A percentile compares a stretch with the other conserved stretches of the same genome.
phyloP scores from a whole-genome alignment of 2,113 vertebrate species.

The Phylloscopus whistleri region DNA sequence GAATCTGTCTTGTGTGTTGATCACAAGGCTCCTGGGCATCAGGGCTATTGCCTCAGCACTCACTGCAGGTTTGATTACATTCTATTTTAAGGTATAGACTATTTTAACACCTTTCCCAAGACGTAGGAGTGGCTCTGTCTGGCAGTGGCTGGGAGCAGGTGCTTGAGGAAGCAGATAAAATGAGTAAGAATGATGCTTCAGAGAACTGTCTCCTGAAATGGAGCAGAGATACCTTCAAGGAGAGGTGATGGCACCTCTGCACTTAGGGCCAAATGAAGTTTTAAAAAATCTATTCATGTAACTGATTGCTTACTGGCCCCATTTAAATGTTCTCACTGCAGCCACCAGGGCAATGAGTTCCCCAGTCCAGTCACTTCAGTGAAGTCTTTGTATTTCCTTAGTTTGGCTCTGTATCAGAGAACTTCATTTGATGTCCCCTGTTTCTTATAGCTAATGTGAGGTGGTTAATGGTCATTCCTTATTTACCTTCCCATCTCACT shows the following conservation, averaged over 20 bases:
- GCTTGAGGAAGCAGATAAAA: neutral
- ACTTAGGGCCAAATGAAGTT: neutral
- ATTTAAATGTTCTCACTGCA: neutral
- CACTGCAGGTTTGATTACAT: neutral
- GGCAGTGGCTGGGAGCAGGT: neutral
- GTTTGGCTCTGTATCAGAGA: neutral
- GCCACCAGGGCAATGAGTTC: neutral
- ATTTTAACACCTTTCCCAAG: neutral
- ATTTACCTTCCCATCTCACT: neutral
- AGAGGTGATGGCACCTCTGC: neutral
- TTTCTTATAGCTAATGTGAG: neutral
- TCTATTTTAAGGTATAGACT: neutral
- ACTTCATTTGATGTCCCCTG: neutral
- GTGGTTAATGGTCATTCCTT: neutral
- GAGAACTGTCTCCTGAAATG: neutral
- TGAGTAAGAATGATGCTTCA: neutral
- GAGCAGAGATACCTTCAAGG: neutral
- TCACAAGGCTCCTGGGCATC: neutral
- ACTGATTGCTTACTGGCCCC: neutral
- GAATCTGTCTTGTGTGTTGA: neutral
- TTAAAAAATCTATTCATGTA: neutral
- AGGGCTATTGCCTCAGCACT: neutral
- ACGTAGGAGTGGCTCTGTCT: neutral
- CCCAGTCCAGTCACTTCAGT: neutral
- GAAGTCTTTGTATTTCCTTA: neutral